phyloP scores from a whole-genome alignment of 2,888 invertebrate genomes.

The Agrotis exclamationis region DNA sequence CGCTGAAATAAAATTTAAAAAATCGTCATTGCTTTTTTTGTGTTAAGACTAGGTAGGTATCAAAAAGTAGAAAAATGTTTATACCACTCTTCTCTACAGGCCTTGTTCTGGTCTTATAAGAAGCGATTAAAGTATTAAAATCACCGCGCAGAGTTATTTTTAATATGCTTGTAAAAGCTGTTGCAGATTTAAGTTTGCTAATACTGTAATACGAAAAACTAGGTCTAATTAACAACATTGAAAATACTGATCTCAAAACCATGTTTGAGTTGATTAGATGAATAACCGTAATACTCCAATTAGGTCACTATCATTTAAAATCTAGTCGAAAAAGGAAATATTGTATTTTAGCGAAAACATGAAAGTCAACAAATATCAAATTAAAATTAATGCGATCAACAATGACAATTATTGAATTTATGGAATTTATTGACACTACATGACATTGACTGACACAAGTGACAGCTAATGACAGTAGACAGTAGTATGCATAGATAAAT shows the following conservation, averaged over 20 bases:
- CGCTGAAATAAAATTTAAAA: conserved; percentile 65
- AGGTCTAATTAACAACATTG: conserved; percentile 27
- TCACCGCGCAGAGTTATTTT: conserved; percentile 9
- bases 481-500: too few species aligned
- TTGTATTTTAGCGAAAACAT: neutral
- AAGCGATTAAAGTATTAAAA: conserved; percentile 11
- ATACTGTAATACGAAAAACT: conserved; percentile 8
- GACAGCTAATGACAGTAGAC: too few species aligned
- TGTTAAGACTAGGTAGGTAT: neutral
- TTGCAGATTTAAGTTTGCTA: conserved; percentile 11
- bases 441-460: too few species aligned
- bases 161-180: conserved; percentile 5
- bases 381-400: too few species aligned
- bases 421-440: too few species aligned
- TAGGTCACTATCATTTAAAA: neutral
- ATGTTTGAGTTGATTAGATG: conserved; percentile 24
- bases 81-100: conserved; percentile 40
- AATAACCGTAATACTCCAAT: neutral
- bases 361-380: neutral
- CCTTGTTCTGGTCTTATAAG: conserved; percentile 34
- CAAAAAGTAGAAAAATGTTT: neutral
- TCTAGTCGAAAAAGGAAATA: neutral
- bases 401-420: too few species aligned
- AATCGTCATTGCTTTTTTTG: neutral
- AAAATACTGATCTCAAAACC: conserved; percentile 51